Base-by-base conservation (phyloP, 2,888 invertebrate genomes). In the Drosophila mimetica region DNA sequence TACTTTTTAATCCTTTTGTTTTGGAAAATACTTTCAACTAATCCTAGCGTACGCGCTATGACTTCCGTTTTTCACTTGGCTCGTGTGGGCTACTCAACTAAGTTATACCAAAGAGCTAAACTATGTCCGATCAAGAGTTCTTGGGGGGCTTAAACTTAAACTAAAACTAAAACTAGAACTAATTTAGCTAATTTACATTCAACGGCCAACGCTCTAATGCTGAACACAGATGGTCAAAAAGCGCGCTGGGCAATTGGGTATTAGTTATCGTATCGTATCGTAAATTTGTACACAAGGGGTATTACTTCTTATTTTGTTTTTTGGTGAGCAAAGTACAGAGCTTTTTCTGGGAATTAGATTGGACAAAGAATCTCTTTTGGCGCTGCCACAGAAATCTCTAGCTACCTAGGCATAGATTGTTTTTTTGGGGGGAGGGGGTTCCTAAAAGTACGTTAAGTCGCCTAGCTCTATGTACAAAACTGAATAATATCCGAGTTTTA, bases 1-100 rank as follows among this genome's bases (percentile, higher is more conserved):
- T 22, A 11, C 25, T 46, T 36, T 11, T 34, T 28, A 3, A 9
- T 8, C 1, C 3, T 37, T 37, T 2, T 42, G 16, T 50, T 51
- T 57, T 48, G 14, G 20, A 47, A 57, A 57, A 50, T 39, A 48
- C 6, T 36, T 63, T 50, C 25, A 6, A 28, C 48, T 63, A 50
- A 64, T 36, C 47, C 64, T 64, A 64, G 41, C 28, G 22, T 63
- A 63, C 34, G 30, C 20, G 30, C 30, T 63, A 64, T 64, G 50
- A 64, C 63, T 64, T 64, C 50, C 41, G 50, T 61, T 50, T 50
- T 59, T 61, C 60, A 61, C 65, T 65, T 66, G 65, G 65, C 65
- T 64, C 30, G 42, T 57, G 44, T 59, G 57, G 32, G 22, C 41
- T 55, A 14, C 13, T 30, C 25, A 37, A n/a, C 14, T 53, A 30